A percentile compares a stretch with the other conserved stretches of the same genome.
These are phyloP conservation scores for Folsomia candida DNA, from an alignment of 2,888 invertebrate genomes.

Conservation along the genomic window DNA sequence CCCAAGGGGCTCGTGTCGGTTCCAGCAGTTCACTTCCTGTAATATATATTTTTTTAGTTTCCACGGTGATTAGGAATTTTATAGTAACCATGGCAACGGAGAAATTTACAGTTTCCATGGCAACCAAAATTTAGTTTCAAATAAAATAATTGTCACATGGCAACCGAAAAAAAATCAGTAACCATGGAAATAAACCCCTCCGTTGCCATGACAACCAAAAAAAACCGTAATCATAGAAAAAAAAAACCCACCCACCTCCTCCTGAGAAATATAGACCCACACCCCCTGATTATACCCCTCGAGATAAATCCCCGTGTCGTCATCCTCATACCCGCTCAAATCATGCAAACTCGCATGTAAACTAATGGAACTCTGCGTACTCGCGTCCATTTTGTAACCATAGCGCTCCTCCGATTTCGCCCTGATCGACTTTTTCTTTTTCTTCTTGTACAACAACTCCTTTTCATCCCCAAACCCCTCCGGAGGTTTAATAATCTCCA, in stretches of 20 bases:
- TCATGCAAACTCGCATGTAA: constrained; percentile 45
- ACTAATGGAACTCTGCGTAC: constrained; percentile 45
- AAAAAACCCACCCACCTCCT: no score
- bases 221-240: no score
- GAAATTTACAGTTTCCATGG: no score
- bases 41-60: no score
- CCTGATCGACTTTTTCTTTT: constrained; percentile 22
- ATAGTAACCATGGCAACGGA: no score
- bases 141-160: no score
- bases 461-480: neutral
- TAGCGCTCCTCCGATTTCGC: constrained; percentile 38
- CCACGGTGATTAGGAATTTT: no score
- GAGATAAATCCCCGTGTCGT: constrained; percentile 65
- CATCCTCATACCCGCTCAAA: constrained; percentile 50
- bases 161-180: no score
- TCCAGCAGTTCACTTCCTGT: constrained; percentile 61
- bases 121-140: no score
- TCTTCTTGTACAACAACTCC: constrained; percentile 13
- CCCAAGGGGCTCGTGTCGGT: constrained; percentile 53
- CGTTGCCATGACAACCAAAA: no score
- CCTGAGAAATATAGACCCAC: constrained; percentile 73
- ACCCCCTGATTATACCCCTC: constrained; percentile 70
- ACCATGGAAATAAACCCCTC: no score
- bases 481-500: neutral
- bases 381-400: constrained; percentile 34